These are phyloP conservation scores for Maniola hyperantus DNA, from an alignment of 2,888 invertebrate genomes.

Conservation along the genomic window DNA sequence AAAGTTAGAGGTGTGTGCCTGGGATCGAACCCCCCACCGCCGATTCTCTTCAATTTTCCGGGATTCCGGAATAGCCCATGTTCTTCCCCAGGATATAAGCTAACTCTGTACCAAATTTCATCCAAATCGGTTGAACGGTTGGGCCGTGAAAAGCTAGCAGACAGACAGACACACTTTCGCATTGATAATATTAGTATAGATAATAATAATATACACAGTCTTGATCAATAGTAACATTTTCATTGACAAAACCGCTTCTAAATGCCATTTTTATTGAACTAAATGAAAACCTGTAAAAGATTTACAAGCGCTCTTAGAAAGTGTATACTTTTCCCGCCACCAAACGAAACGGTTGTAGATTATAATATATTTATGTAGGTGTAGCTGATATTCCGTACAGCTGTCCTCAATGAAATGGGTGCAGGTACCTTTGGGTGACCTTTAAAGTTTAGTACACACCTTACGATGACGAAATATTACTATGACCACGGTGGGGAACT, in stretches of 20 bases:
- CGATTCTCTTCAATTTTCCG: too few relatives aligned
- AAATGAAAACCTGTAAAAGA: constrained; percentile 12
- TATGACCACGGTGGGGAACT: not conserved
- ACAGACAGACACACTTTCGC: too few relatives aligned
- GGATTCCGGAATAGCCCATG: too few relatives aligned
- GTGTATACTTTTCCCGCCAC: constrained; percentile 9
- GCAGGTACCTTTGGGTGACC: constrained; percentile 40
- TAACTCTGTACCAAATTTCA: too few relatives aligned
- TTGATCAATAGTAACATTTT: not conserved
- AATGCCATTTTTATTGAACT: not conserved
- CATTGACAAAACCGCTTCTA: not conserved
- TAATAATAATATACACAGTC: too few relatives aligned
- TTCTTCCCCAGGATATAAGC: too few relatives aligned
- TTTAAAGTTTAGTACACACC: constrained; percentile 27
- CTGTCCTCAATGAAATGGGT: constrained; percentile 65
- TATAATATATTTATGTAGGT: constrained; percentile 63
- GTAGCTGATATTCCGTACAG: constrained; percentile 55
- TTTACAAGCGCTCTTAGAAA: constrained; percentile 28
- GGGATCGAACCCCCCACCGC: too few relatives aligned
- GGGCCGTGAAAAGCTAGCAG: too few relatives aligned
- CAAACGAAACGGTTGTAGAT: constrained; percentile 23
- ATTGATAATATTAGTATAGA: too few relatives aligned
- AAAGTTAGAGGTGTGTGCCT: too few relatives aligned
- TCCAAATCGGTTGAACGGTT: too few relatives aligned
- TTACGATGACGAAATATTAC: constrained; percentile 6